phyloP scores from a whole-genome alignment of 1,140 invertebrate species.

The Rhynchophorus ferrugineus region DNA sequence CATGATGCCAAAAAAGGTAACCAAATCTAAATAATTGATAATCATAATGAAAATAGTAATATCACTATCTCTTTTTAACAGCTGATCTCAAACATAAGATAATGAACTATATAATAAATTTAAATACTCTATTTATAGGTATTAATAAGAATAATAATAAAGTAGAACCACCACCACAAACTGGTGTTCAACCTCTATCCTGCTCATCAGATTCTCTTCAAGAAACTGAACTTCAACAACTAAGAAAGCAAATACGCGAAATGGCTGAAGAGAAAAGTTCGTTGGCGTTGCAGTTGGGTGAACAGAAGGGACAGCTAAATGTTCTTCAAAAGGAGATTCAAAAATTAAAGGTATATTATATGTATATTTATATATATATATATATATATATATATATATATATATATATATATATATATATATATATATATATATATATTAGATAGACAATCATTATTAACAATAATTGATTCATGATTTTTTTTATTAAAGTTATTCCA shows the following conservation, averaged over 20 bases:
- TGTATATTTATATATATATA: neutral
- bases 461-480: too few species aligned
- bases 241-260: constrained; percentile 44
- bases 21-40: neutral
- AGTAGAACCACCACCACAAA: constrained; percentile 17
- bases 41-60: too few species aligned
- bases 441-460: too few species aligned
- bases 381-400: too few species aligned
- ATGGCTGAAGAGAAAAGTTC: constrained; percentile 46
- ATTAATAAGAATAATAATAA: constrained; percentile 32
- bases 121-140: constrained; percentile 1
- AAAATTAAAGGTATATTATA: constrained; percentile 43
- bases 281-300: constrained; percentile 46
- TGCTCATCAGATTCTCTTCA: constrained; percentile 42
- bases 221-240: constrained; percentile 39
- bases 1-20: constrained; percentile 31
- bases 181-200: constrained; percentile 16
- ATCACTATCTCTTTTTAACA: too few species aligned
- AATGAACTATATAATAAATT: neutral
- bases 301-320: constrained; percentile 45
- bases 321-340: constrained; percentile 44
- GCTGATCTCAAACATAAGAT: too few species aligned
- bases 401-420: too few species aligned
- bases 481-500: constrained; percentile 34
- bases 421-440: too few species aligned